Evolutionary conservation across 2,888 invertebrate genomes (phyloP).

Genomic region (Cantharis rufa): DNA sequence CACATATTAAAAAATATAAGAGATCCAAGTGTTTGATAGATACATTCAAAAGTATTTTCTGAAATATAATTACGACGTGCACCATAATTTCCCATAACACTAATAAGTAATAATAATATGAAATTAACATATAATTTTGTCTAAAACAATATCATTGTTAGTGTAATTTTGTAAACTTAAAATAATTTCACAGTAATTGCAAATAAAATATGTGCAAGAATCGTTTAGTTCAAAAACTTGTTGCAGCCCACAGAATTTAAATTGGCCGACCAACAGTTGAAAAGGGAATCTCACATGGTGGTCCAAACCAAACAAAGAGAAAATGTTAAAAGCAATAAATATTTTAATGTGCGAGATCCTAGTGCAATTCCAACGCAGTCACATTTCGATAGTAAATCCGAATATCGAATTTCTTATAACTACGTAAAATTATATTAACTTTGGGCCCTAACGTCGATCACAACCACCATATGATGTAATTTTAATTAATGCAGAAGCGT

Average conservation of each 20-base stretch:
- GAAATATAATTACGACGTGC: neutral
- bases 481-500: slow-evolving; percentile 5
- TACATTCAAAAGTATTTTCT: neutral
- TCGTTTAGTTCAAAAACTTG: neutral
- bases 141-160: neutral
- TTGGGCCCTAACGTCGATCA: neutral
- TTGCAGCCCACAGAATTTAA: neutral
- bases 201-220: neutral
- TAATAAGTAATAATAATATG: neutral
- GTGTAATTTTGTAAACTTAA: neutral
- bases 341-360: neutral
- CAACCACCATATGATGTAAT: slow-evolving; percentile 11
- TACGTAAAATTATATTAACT: neutral
- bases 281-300: neutral
- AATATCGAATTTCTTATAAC: neutral
- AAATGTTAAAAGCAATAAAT: neutral
- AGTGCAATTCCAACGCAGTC: neutral
- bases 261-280: neutral
- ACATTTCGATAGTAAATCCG: neutral
- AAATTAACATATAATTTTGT: neutral
- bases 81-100: neutral
- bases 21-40: neutral
- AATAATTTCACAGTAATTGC: neutral
- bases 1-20: neutral
- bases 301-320: neutral